Percentiles rank a stretch among this genome's conserved stretches.
These are phyloP conservation scores for Cranoglanis bouderius DNA, from an alignment of 2,113 vertebrate species.

Conservation along the genomic window DNA sequence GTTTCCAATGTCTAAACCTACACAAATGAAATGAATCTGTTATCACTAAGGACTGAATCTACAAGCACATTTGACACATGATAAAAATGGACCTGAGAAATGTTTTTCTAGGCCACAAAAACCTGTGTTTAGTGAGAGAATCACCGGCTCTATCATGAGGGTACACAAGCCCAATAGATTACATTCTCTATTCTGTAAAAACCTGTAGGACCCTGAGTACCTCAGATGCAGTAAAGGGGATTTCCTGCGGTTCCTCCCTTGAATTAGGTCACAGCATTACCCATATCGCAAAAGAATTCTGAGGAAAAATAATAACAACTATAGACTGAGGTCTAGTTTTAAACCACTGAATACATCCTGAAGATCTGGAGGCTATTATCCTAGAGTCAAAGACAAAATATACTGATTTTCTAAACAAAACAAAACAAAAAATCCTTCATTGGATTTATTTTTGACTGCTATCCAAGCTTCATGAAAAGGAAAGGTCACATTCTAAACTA, in stretches of 20 bases:
- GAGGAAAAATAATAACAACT: constrained; percentile 64
- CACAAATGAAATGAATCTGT: constrained; percentile 41
- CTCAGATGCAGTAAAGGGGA: constrained; percentile 66
- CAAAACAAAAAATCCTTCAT: constrained; percentile 39
- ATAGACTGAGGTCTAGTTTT: constrained; percentile 51
- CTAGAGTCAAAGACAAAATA: constrained; percentile 56
- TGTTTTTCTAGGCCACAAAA: constrained; percentile 32
- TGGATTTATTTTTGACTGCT: constrained; percentile 57
- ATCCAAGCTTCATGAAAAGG: constrained; percentile 43
- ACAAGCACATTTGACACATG: constrained; percentile 24
- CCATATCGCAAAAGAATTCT: constrained; percentile 63
- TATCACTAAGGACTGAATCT: constrained; percentile 16
- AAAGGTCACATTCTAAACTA: constrained; percentile 33
- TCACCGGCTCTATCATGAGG: neutral
- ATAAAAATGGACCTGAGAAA: constrained; percentile 20
- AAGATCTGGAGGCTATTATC: constrained; percentile 67
- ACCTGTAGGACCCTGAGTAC: constrained; percentile 53
- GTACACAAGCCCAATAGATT: constrained; percentile 15
- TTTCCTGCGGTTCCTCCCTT: constrained; percentile 72
- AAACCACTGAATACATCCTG: constrained; percentile 60
- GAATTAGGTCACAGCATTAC: constrained; percentile 72
- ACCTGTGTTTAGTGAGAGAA: constrained; percentile 26
- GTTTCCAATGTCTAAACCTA: constrained; percentile 47
- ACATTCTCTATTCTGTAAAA: constrained; percentile 50
- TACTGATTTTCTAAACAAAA: constrained; percentile 51